Evolutionary conservation across 1,140 invertebrate species (phyloP).

Genomic region (Microplitis mediator): DNA sequence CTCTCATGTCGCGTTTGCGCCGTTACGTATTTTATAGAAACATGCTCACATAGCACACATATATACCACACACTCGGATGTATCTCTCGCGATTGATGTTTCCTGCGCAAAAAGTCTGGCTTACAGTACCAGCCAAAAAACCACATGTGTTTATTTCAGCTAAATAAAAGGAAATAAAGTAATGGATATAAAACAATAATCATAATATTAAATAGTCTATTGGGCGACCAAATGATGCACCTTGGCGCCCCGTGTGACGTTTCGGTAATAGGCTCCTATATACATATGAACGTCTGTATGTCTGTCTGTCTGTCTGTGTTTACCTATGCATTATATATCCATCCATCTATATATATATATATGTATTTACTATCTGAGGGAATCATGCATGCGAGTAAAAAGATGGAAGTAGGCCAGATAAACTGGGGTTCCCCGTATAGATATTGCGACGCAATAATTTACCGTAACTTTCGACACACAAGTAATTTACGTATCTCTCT

Average conservation of each 20-base stretch:
- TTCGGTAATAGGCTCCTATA: not conserved
- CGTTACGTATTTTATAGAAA: not conserved
- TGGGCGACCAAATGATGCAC: no score
- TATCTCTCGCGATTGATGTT: not conserved
- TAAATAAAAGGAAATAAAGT: no score
- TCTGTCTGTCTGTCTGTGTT: not conserved
- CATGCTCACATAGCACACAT: not conserved
- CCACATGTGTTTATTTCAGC: no score
- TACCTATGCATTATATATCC: no score
- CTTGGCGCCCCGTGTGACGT: not conserved
- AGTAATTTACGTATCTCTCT: constrained; percentile 36
- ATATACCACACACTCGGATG: not conserved
- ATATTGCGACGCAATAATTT: constrained; percentile 50
- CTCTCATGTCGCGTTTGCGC: not conserved
- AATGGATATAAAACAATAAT: no score
- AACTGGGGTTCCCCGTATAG: constrained; percentile 30
- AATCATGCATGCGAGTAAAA: constrained; percentile 38
- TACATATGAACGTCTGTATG: not conserved
- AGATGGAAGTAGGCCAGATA: constrained; percentile 53
- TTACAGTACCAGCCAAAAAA: not conserved
- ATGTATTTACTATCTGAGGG: not conserved
- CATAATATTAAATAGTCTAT: no score
- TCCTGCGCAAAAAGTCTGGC: not conserved
- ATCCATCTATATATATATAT: not conserved
- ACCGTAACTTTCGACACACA: constrained; percentile 49